These are phyloP conservation scores for Diplazon laetatorius DNA, from an alignment of 2,888 invertebrate genomes.

Conservation along the genomic window DNA sequence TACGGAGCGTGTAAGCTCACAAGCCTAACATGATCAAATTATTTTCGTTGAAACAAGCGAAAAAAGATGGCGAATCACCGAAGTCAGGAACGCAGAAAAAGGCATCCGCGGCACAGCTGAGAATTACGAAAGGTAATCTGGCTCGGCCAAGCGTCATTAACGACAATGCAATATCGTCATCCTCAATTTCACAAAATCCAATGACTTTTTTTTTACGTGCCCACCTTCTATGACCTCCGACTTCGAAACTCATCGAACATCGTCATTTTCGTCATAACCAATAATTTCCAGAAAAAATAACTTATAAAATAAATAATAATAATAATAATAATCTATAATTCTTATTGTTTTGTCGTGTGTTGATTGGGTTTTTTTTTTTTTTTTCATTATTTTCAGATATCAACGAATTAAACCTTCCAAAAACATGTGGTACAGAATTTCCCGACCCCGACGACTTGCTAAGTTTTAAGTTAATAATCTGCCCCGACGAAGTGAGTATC, in stretches of 20 bases:
- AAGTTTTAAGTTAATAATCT: slow-evolving; percentile 97
- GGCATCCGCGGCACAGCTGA: slow-evolving; percentile 97
- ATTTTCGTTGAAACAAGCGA: slow-evolving; percentile 98
- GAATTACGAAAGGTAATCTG: slow-evolving; percentile 96
- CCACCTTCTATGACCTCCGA: background rate
- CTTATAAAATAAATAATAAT: no score
- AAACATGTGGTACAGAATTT: slow-evolving; percentile 97
- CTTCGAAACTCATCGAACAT: background rate
- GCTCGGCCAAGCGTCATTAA: slow-evolving; percentile 1
- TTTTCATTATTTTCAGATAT: slow-evolving; percentile 90
- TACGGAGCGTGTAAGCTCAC: slow-evolving; percentile 65
- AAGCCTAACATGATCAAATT: slow-evolving; percentile 94
- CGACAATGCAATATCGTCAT: slow-evolving; percentile 6
- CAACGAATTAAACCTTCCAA: slow-evolving; percentile 97
- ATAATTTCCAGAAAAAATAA: background rate
- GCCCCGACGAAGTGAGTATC: slow-evolving; percentile 93
- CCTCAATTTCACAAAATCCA: background rate
- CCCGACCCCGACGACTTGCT: slow-evolving; percentile 98
- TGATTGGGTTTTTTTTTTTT: slow-evolving; percentile 20
- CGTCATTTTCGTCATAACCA: slow-evolving; percentile 20
- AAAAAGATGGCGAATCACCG: slow-evolving; percentile 97
- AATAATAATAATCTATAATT: background rate
- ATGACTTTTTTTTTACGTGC: background rate
- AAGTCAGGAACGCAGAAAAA: slow-evolving; percentile 92
- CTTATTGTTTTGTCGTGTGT: background rate